Conservation (phyloP, 2,113 vertebrate species). For the Athene cunicularia region DNA sequence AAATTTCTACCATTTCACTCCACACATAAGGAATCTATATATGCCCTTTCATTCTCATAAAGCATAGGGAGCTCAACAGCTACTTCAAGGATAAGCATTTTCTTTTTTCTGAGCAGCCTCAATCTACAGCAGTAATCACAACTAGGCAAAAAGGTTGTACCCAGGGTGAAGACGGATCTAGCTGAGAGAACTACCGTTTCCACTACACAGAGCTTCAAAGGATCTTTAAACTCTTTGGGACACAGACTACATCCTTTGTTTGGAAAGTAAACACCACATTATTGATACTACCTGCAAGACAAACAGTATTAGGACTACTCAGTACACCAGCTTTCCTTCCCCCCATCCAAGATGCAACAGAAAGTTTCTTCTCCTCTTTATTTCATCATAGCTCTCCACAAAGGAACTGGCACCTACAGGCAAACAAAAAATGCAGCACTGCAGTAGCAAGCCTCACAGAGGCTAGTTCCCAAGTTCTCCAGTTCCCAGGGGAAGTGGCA, state of each 20-base stretch:
- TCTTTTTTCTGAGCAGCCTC: background rate
- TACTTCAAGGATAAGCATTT: background rate
- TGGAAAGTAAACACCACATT: background rate
- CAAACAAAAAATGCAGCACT: background rate
- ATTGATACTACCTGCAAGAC: background rate
- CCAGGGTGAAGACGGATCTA: accelerated
- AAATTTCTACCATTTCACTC: background rate
- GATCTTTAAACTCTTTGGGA: background rate
- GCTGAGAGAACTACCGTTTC: background rate
- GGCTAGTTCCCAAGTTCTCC: background rate
- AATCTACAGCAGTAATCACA: background rate
- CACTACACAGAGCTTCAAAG: background rate
- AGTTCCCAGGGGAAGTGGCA: background rate
- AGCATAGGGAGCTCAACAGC: background rate
- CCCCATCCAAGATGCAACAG: background rate
- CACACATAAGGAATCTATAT: background rate
- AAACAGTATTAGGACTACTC: background rate
- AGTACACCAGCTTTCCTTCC: background rate
- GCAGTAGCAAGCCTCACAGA: background rate
- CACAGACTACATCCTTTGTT: background rate
- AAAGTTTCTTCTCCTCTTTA: background rate
- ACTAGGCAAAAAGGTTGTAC: background rate
- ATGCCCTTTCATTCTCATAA: background rate
- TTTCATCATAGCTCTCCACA: background rate
- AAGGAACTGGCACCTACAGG: background rate